Evolutionary conservation across 2,888 invertebrate genomes (phyloP), one percentile per base, ranked within the genome.

Genomic region (Subacronicta megacephala): DNA sequence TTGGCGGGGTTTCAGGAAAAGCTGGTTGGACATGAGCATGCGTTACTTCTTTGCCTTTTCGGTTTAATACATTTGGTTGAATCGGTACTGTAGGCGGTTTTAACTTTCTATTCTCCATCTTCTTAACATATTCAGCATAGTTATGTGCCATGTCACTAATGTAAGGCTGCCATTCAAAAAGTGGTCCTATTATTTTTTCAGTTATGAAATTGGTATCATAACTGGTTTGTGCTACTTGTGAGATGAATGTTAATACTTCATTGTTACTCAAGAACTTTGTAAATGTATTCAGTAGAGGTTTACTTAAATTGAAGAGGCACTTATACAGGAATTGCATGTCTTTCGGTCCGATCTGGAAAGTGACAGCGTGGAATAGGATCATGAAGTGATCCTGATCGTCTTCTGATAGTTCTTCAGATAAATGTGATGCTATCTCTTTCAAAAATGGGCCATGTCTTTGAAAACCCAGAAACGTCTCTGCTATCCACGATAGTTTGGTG

Each of bases 191-290:
- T 42, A 95, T 93, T 62, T 92, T 90, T 35, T 94, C 88, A 3
- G 95, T 85, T 17, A 95, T 89, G 69, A 91, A 95, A 26, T 83
- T 87, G 37, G 91, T 90, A 56, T 95, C 95, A 70, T 95, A 95
- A 69, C 86, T 77, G 37, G 78, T 69, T 70, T 94, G 91, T 26
- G 94, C 95, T 57, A 90, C 82, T 82, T 93, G 88, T 12, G 95
- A 89, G 61, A 95, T 87, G 35, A 83, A 86, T 33, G 89, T 80
- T 42, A 95, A 79, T 46, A 90, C 88, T 74, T 94, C 91, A 70
- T 94, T 90, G 50, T 90, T 88, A 29, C 87, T 84, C 43, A 95
- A 83, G 76, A 90, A 94, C 42, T 84, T 84, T 15, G 94, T 83
- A 35, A 95, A 87, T 3, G 77, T 80, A 42, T 77, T 70, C 10